Base-by-base conservation (phyloP, 2,797 vertebrate species). In the Cottoperca gobio region DNA sequence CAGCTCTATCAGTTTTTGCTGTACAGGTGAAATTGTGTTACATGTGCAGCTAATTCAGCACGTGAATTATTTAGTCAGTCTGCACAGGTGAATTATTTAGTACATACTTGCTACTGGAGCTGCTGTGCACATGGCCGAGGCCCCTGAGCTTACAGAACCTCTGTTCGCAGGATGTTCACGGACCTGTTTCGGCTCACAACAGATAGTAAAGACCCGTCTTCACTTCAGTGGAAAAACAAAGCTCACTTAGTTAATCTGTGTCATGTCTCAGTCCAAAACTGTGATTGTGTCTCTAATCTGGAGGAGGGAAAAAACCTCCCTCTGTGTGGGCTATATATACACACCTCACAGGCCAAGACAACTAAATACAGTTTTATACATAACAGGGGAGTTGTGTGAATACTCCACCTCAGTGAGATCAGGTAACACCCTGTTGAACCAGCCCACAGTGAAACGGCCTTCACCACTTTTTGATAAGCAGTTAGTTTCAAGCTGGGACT, bases 1-100 rank as follows among this genome's bases (percentile, higher is more conserved):
- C 31, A 73, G 6, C 49, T 70, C 3, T 37, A 14, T 14, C 58
- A 5, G 11, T 43, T 73, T 59, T 28, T 57, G 26, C 31, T 6
- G 5, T 9, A 58, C 76, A 66, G 49, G 69, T 70, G 33, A 82
- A 82, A 79, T 50, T 62, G 76, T 79, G 73, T 59, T 68, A 67
- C 46, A 86, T 1, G 16, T 37, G n/a, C 63, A 23, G 79, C 86
- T 90, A 89, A 92, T 90, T 86, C 82, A 76, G 63, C 50, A 3
- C 7, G 62, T 95, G 9, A 91, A 93, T 93, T 89, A 93, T 94
- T 94, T 63, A 94, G 61, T 40, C n/a, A 43, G 62, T 82, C 78
- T 73, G 83, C 57, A 64, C 62, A 80, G 62, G 85, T 94, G 70
- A 94, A 93, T 94, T 91, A 94, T 94, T 93, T 82, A 95, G 81